Base-by-base conservation (phyloP, 1,140 invertebrate species). In the Pseudomyrmex sp. region DNA sequence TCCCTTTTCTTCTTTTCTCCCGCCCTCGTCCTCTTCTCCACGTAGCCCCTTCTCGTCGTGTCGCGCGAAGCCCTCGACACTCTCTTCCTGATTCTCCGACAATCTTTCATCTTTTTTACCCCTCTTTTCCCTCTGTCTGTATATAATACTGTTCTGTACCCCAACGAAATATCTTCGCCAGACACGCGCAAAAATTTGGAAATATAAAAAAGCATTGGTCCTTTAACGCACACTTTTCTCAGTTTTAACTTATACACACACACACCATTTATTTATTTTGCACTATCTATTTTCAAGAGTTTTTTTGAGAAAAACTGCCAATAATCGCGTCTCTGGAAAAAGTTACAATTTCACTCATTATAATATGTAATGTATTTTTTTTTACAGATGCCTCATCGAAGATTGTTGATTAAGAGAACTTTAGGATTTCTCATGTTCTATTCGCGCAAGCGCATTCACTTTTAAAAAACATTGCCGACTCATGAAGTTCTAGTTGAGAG, bases 1-100 rank as follows among this genome's bases (percentile, higher is more conserved):
- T 62, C 18, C 35, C 82, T 68, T 62, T 82, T 13, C 68, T 62
- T 85, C 48, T 68, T 48, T 69, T 52, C 66, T 50, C 18, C 35
- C 58, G n/a, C 59, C 72, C 46, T 56, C 48, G 44, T 79, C 48
- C 50, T 46, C n/a, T 56, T 23, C 56, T 20, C 58, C 23, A 46
- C 18, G 20, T 68, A 26, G 35, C 26, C 72, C 56, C 56, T 82
- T 46, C 18, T 50, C 48, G 23, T 50, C 48, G n/a, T 35, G 52
- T 54, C 35, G 74, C 23, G 70, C 56, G 65, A 82, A 85, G 62
- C 85, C 58, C 70, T 88, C 72, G 61, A 56, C 61, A 56, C 68
- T 44, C 65, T 65, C 65, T 58, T 44, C 61, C 62, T 52, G 50
- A 13, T 23, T 13, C 59, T 65, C 35, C 12, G 66, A 82, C 61